Base-by-base conservation (phyloP, 1,140 invertebrate species). In the Pogonus chalceus region DNA sequence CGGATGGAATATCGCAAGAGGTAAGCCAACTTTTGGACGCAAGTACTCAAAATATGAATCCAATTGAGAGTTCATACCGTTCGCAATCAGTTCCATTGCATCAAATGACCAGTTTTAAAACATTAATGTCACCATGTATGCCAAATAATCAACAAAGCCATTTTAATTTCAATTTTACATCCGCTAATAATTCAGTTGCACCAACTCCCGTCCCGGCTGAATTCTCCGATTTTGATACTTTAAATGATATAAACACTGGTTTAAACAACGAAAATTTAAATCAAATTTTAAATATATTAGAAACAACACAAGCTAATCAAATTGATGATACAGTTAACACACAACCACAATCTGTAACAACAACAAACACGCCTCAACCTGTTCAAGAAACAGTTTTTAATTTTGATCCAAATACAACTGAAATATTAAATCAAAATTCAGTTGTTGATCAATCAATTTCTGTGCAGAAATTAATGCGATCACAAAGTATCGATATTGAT, bases 41-140 rank as follows among this genome's bases (percentile, higher is more conserved):
- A 49, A 65, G 67, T n/a, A 63, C 66, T 53, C 43, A 66, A 23
- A 60, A 60, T 1, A 65, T 65, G 18, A 69, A 72, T 52, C 24
- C 52, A 46, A 51, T 35, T 39, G n/a, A 53, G 35, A 52, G 51
- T 35, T 61, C 73, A 1, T 81, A 79, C 57, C 74, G 86, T 39
- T 87, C 84, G 2, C 85, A 87, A 61, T 88, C 85, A 0, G 86
- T 87, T 20, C 86, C 86, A 0, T 65, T 87, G n/a, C 79, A 83
- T 60, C 76, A 79, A 50, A 82, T 81, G 79, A 69, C 73, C 10
- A 69, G 68, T 61, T 66, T 67, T 0, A 61, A 51, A 58, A 50
- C 65, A 14, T 54, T 72, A 2, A 63, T 70, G 53, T 74, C 71
- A 2, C 68, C 68, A 2, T 61, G 64, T 16, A 54, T 46, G 52